Base-by-base conservation (phyloP, 2,113 vertebrate genomes). In the Scophthalmus maximus region DNA sequence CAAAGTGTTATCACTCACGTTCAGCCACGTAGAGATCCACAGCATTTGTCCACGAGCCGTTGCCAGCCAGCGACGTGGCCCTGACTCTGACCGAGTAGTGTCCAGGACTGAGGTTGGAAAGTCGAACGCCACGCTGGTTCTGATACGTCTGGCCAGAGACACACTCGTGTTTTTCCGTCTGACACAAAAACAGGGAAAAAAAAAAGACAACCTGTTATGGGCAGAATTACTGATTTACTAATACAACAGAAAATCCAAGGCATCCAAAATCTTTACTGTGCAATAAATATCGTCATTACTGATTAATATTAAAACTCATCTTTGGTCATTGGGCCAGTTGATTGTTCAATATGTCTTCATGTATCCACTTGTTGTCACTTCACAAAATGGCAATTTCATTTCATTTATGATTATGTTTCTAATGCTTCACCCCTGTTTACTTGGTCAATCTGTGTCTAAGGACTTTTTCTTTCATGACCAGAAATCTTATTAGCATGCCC, bases 11-110 rank as follows among this genome's bases (percentile, higher is more conserved):
- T 58, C 23, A 66, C 96, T 96, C 94, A 98, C 98, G 84, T 92
- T 96, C 95, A 56, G 94, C 91, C 6, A 99, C 95, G 0, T 96
- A 98, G 87, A 99, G 95, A 46, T 94, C 93, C 73, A 98, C 73
- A 0, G 91, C 84, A 4, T 95, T 95, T 0, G 97, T 99, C 97
- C 97, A 99, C 0, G 98, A 99, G 18, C 98, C 97, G 3, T 99
- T 99, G n/a, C 97, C 97, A 23, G 97, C 95, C 66, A 99, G 92
- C 0, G 98, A 99, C 1, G 95, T 98, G 63, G 98, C 97, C 74
- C 97, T 94, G 56, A 99, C 95, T 50, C 95, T 93, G 42, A 96
- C 95, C 0, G 97, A 96, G 65, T 98, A 99, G 90, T 99, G 99
- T 4, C 98, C 98, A 0, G 97, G 94, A 62, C 94, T 95, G 55